These are phyloP conservation scores for Limosa lapponica DNA, from an alignment of 2,797 vertebrate genomes.

Conservation along the genomic window DNA sequence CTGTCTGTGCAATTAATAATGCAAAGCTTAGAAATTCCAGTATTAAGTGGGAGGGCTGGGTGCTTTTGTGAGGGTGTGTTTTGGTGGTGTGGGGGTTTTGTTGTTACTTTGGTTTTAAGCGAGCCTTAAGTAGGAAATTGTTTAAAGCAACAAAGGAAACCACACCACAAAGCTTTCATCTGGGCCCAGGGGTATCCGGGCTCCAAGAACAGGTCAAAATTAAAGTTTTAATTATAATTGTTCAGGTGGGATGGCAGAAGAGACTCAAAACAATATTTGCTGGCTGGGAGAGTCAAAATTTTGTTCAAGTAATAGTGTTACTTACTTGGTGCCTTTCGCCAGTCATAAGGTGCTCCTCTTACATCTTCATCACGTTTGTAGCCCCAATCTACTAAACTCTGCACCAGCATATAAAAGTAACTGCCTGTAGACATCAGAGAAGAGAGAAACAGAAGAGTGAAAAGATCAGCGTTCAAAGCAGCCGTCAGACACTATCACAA, in stretches of 20 bases:
- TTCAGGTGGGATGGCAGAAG: not conserved
- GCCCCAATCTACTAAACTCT: conserved; percentile 89
- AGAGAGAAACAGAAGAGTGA: not conserved
- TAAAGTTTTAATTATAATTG: not conserved
- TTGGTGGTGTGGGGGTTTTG: not conserved
- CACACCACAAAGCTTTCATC: not conserved
- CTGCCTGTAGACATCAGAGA: conserved; percentile 82
- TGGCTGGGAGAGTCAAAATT: not conserved
- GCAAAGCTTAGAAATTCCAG: not conserved
- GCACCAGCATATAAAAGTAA: conserved; percentile 94
- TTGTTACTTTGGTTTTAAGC: not conserved
- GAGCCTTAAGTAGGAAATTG: not conserved
- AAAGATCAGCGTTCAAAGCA: not conserved
- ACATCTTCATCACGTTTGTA: conserved; percentile 90
- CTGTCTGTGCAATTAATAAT: not conserved
- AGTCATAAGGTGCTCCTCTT: conserved; percentile 95
- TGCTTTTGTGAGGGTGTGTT: accelerated
- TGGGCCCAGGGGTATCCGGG: not conserved
- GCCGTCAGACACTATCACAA: not conserved
- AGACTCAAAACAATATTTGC: not conserved
- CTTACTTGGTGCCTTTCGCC: conserved; percentile 97
- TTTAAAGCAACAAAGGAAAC: not conserved
- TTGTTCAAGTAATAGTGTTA: not conserved
- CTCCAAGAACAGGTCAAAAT: not conserved
- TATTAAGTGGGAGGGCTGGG: not conserved